These are phyloP conservation scores for Gymnocephalus cernua DNA, from an alignment of 2,113 vertebrate species.

Conservation along the genomic window DNA sequence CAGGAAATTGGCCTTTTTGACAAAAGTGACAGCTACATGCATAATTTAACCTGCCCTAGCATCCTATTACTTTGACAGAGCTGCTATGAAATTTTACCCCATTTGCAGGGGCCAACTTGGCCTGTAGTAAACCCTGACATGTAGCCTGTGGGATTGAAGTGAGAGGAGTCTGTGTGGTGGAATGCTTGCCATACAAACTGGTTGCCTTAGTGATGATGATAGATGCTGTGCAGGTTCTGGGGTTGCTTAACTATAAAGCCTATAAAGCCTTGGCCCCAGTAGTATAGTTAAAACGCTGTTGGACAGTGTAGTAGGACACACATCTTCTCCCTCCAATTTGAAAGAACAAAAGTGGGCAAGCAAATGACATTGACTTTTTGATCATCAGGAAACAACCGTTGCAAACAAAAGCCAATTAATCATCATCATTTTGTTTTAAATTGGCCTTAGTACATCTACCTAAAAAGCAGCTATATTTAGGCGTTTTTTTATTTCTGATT, in stretches of 20 bases:
- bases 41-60: constrained; percentile 31
- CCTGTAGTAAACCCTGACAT: constrained; percentile 26
- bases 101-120: constrained; percentile 27
- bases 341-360: not conserved
- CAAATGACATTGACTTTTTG: not conserved
- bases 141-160: not conserved
- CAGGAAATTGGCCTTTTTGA: not conserved
- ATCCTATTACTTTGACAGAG: constrained; percentile 45
- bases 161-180: constrained; percentile 30
- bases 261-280: not conserved
- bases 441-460: not conserved
- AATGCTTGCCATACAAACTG: constrained; percentile 43
- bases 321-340: not conserved
- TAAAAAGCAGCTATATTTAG: not conserved
- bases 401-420: not conserved
- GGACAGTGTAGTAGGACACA: not conserved
- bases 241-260: not conserved
- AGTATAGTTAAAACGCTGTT: not conserved
- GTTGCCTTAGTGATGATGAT: constrained; percentile 43
- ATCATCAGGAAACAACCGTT: not conserved
- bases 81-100: constrained; percentile 40
- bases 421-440: not conserved
- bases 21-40: constrained; percentile 12
- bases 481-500: constrained; percentile 9
- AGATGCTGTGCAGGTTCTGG: constrained; percentile 25